A percentile compares a stretch with the other conserved stretches of the same genome.
Conservation (phyloP, 2,113 vertebrate genomes). For the Sphaerodactylus townsendi region DNA sequence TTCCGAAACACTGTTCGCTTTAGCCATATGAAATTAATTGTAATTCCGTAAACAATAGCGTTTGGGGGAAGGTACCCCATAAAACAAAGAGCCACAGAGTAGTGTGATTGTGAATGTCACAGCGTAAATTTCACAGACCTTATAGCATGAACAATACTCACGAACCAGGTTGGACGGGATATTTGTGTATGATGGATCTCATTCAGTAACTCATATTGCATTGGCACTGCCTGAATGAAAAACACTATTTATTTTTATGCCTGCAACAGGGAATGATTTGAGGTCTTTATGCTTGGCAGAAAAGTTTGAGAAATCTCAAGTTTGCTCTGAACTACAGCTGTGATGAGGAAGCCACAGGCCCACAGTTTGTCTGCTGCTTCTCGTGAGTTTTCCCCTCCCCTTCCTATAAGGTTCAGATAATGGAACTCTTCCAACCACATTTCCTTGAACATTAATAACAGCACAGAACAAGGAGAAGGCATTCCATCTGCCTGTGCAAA, state of each 20-base stretch:
- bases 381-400: background rate
- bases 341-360: slow-evolving; percentile 14
- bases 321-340: background rate
- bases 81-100: background rate
- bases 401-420: background rate
- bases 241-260: slow-evolving; percentile 19
- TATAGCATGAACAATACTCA: background rate
- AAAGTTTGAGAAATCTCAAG: slow-evolving; percentile 6
- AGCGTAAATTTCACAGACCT: background rate
- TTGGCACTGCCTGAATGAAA: slow-evolving; percentile 1
- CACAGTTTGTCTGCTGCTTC: background rate
- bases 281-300: slow-evolving; percentile 9
- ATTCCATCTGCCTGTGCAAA: background rate
- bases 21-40: background rate
- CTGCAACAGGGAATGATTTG: slow-evolving; percentile 23
- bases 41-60: background rate
- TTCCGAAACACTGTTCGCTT: background rate
- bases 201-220: background rate
- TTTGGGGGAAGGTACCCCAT: background rate
- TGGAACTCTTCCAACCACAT: background rate
- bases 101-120: slow-evolving; percentile 3
- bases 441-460: slow-evolving; percentile 11
- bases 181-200: background rate
- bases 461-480: background rate
- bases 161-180: background rate